Percentiles rank a stretch among this genome's conserved stretches.
Evolutionary conservation across 2,113 vertebrate species (phyloP).

Genomic region (Passer domesticus): DNA sequence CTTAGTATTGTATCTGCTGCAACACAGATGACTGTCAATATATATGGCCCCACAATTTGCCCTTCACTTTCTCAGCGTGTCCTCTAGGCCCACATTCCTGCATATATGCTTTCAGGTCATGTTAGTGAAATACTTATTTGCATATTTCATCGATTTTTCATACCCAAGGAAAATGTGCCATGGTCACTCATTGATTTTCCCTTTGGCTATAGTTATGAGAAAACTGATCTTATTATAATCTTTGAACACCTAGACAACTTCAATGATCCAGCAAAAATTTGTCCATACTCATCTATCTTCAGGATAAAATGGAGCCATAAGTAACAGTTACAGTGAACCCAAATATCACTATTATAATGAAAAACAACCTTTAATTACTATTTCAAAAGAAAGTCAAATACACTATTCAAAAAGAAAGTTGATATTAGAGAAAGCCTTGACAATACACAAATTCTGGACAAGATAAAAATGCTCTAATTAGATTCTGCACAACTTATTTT

Average conservation of each 20-base stretch:
- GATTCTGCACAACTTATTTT: background rate
- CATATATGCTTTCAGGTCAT: background rate
- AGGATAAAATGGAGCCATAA: background rate
- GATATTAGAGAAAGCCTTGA: background rate
- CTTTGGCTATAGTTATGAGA: background rate
- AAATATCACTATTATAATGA: background rate
- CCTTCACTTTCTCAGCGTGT: background rate
- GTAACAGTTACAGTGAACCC: background rate
- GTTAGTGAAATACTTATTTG: background rate
- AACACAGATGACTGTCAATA: background rate
- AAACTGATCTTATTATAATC: background rate
- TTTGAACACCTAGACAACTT: background rate
- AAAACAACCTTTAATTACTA: background rate
- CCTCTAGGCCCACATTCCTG: background rate
- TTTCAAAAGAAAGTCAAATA: background rate
- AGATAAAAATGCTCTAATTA: background rate
- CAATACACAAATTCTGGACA: background rate
- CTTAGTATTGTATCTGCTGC: background rate
- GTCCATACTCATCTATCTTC: background rate
- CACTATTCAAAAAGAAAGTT: background rate
- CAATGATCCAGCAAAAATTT: background rate
- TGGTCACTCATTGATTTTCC: background rate
- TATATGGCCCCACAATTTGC: background rate
- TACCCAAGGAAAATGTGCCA: background rate
- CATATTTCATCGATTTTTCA: constrained; percentile 23